Conservation (phyloP, 2,797 vertebrate species). For the Macrochelys suwanniensis region DNA sequence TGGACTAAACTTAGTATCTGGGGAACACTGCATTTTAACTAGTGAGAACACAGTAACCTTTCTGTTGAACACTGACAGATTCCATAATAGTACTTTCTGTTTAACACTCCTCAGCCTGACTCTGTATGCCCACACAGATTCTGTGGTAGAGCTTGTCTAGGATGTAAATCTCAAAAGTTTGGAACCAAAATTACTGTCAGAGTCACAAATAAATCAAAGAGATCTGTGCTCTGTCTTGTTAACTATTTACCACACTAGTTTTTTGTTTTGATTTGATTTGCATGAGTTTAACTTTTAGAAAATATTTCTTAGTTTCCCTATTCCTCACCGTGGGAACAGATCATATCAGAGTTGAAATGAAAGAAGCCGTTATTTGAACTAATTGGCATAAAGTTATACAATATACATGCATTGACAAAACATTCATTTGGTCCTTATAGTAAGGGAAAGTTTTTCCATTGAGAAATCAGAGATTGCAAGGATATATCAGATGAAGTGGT, state of each 20-base stretch:
- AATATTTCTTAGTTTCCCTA: constrained; percentile 55
- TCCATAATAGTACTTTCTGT: constrained; percentile 59
- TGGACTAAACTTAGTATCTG: constrained; percentile 47
- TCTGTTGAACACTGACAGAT: constrained; percentile 48
- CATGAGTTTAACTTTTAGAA: constrained; percentile 50
- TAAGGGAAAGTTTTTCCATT: neutral
- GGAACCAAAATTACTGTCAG: constrained; percentile 56
- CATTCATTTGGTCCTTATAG: neutral
- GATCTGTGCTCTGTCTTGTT: constrained; percentile 59
- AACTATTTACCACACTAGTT: constrained; percentile 44
- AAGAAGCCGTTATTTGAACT: constrained; percentile 47
- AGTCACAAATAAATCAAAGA: constrained; percentile 49
- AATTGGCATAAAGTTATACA: constrained; percentile 38
- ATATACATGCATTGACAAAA: constrained; percentile 9
- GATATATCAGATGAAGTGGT: neutral
- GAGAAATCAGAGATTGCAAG: neutral
- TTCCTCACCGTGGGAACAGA: constrained; percentile 54
- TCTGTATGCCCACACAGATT: constrained; percentile 56
- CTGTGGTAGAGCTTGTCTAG: neutral
- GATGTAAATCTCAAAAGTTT: constrained; percentile 47
- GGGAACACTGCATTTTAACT: constrained; percentile 7
- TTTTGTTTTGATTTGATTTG: constrained; percentile 32
- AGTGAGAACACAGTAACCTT: constrained; percentile 47
- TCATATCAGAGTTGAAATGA: constrained; percentile 60
- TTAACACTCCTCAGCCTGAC: constrained; percentile 23